Evolutionary conservation across 2,113 vertebrate species (phyloP), one percentile per base, ranked within the genome.

Genomic region (Ophthalmolycus amberensis): DNA sequence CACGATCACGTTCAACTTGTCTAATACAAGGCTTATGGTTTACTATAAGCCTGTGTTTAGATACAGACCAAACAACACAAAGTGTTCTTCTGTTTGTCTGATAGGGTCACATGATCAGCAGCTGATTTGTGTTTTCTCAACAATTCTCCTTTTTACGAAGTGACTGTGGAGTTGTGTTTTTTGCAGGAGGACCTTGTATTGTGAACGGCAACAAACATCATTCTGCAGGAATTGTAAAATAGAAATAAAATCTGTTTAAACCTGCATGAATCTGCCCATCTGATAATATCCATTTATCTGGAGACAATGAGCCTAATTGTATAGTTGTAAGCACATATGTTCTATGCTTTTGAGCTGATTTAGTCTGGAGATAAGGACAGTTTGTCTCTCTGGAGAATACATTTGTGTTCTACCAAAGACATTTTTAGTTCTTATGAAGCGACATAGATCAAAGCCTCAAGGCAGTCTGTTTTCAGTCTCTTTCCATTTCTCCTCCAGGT

Each of bases 401-500:
- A 65, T 11, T 38, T 22, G 11, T 22, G 32, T 22, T 54, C 29
- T 38, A 5, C 27, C 40, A 1, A 29, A 48, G 14, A 18, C 8
- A 5, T 40, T 56, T 48, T 48, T 48, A 6, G 15, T 48, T 52
- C 50, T 52, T 2, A 12, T 29, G 16, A 29, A 29, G 42, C 15
- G 25, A 29, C 9, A 22, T 1, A 29, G 14, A 25, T 44, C 25
- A 3, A 34, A 42, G 20, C 44, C 18, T n/a, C 40, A 4, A 20
- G 38, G 37, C 63, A 22, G 46, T 25, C 1, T 1, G 8, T 32
- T 60, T 67, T 58, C n/a, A 38, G 1, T 11, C 7, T 50, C 1
- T 46, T 12, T 42, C 4, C 34, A 1, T 34, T 18, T 25, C 20
- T 10, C 25, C 15, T 25, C 40, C 94, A 96, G 90, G 97, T 98